phyloP scores from a whole-genome alignment of 2,797 vertebrate genomes.

The Pipistrellus pipistrellus region DNA sequence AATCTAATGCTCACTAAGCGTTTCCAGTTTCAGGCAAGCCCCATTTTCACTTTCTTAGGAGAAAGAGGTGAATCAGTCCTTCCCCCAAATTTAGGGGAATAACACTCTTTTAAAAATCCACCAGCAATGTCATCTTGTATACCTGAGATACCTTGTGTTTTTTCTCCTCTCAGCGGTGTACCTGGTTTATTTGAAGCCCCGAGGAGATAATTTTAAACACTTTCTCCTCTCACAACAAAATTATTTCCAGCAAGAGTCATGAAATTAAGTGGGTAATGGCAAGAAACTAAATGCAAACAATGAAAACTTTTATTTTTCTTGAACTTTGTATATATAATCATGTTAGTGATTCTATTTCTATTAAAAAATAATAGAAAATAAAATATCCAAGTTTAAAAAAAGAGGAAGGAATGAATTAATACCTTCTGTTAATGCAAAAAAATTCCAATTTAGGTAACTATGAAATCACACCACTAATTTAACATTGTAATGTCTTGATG shows the following conservation, averaged over 20 bases:
- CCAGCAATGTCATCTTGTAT: background rate
- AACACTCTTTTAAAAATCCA: conserved; percentile 27
- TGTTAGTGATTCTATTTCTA: background rate
- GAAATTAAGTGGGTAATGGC: background rate
- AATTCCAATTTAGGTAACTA: background rate
- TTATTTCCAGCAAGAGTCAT: background rate
- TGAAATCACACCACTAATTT: background rate
- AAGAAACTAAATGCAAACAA: conserved; percentile 20
- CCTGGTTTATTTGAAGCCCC: background rate
- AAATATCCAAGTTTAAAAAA: background rate
- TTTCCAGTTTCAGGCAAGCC: conserved; percentile 51
- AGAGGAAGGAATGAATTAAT: background rate
- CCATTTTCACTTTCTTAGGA: conserved; percentile 34
- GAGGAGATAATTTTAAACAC: background rate
- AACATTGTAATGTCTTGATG: background rate
- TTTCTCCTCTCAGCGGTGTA: background rate
- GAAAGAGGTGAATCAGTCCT: conserved; percentile 8
- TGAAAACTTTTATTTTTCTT: background rate
- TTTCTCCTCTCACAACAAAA: background rate
- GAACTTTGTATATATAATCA: background rate
- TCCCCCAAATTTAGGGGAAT: background rate
- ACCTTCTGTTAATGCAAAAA: conserved; percentile 25
- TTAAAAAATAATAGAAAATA: conserved; percentile 1
- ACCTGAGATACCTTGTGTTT: background rate
- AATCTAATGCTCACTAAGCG: conserved; percentile 41